These are phyloP conservation scores for Drosophila busckii DNA, from an alignment of 1,140 invertebrate genomes.

Conservation along the genomic window DNA sequence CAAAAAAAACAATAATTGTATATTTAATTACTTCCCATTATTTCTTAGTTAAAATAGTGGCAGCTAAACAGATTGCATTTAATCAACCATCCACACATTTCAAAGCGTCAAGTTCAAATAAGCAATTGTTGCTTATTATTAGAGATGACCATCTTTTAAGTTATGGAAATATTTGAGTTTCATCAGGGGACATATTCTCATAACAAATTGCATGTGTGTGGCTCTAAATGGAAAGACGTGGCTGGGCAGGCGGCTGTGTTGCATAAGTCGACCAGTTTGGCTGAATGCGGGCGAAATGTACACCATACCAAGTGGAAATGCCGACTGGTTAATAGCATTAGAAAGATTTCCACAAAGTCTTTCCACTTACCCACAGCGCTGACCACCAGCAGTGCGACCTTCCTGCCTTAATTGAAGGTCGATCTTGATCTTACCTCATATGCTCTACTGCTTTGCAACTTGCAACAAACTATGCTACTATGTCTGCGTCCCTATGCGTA, in stretches of 20 bases:
- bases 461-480: conserved; percentile 22
- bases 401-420: conserved; percentile 27
- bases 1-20: too few species aligned
- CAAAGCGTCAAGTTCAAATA: too few species aligned
- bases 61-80: too few species aligned
- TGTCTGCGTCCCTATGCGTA: conserved; percentile 14
- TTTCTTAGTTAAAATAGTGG: too few species aligned
- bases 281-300: conserved; percentile 1
- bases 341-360: conserved; percentile 27
- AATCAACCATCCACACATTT: too few species aligned
- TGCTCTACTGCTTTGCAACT: not conserved
- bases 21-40: too few species aligned
- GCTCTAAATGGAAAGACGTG: conserved; percentile 19
- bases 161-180: conserved; percentile 20
- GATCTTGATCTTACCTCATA: conserved; percentile 12
- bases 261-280: conserved; percentile 57
- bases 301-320: not conserved
- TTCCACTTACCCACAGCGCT: conserved; percentile 41
- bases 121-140: too few species aligned
- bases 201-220: conserved; percentile 19
- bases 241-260: conserved; percentile 19
- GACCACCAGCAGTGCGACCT: conserved; percentile 22
- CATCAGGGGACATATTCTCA: conserved; percentile 28
- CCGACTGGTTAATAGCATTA: conserved; percentile 18
- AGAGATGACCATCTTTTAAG: too few species aligned